These are phyloP conservation scores for Nycticryphes semicollaris DNA, from an alignment of 2,113 vertebrate genomes.

Conservation along the genomic window DNA sequence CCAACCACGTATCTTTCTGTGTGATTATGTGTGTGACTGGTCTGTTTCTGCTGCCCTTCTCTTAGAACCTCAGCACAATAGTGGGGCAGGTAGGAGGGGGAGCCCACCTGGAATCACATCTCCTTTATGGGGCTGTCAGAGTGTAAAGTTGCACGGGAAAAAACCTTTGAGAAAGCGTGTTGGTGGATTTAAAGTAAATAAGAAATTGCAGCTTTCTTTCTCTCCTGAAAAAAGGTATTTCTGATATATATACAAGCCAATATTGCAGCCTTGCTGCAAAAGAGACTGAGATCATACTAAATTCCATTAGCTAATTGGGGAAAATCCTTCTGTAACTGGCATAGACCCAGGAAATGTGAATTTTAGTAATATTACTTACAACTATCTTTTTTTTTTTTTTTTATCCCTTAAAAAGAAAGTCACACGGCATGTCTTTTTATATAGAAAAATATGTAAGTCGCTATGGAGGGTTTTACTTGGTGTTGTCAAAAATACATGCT, in stretches of 20 bases:
- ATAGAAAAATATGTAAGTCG: no score
- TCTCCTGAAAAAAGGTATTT: neutral
- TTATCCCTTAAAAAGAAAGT: neutral
- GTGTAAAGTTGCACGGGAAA: neutral
- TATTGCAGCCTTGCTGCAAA: neutral
- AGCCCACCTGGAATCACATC: neutral
- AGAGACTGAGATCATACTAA: neutral
- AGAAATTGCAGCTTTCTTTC: neutral
- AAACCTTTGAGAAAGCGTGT: neutral
- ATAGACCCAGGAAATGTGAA: fast-evolving
- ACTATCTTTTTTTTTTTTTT: neutral
- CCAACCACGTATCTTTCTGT: no score
- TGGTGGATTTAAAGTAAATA: neutral
- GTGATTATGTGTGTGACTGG: neutral
- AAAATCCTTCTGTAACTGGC: neutral
- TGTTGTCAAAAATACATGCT: neutral
- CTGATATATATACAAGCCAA: neutral
- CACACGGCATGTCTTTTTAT: fast-evolving
- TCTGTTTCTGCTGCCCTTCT: neutral
- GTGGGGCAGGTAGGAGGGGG: neutral
- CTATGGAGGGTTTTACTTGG: neutral
- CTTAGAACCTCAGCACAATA: fast-evolving
- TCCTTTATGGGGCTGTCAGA: fast-evolving
- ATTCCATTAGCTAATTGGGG: neutral
- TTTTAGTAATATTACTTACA: neutral